Evolutionary conservation across 2,797 vertebrate genomes (phyloP).

Genomic region (Eremophila alpestris): DNA sequence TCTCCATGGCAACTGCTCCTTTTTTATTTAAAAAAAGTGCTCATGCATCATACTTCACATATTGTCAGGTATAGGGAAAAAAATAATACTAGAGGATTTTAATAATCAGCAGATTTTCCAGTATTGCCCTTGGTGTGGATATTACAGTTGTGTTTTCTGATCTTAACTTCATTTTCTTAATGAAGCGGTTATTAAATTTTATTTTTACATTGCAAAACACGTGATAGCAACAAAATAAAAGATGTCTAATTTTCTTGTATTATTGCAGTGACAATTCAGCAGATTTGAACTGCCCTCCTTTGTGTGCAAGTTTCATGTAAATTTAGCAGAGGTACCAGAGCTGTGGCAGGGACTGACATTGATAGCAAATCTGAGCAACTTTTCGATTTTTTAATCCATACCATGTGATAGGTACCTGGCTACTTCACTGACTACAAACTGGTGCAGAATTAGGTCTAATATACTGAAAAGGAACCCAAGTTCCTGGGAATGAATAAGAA

Average conservation of each 20-base stretch:
- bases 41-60: slow-evolving; percentile 15
- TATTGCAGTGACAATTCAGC: not conserved
- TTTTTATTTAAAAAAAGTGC: slow-evolving; percentile 38
- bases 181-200: not conserved
- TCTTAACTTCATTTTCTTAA: not conserved
- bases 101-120: not conserved
- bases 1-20: slow-evolving; percentile 55
- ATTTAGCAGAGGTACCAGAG: not conserved
- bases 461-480: not conserved
- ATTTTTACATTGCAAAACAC: not conserved
- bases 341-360: not conserved
- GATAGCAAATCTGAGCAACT: not conserved
- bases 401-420: not conserved
- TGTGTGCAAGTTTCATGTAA: not conserved
- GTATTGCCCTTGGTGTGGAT: not conserved
- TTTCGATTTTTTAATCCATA: not conserved
- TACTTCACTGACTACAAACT: not conserved
- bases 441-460: not conserved
- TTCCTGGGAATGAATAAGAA: not conserved
- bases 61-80: not conserved
- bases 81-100: not conserved
- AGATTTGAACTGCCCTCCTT: not conserved
- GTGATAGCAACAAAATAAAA: not conserved
- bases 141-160: not conserved
- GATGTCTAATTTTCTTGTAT: not conserved